A percentile compares a stretch with the other conserved stretches of the same genome.
phyloP scores from a whole-genome alignment of 2,888 invertebrate species.

The Nemurella pictetii region DNA sequence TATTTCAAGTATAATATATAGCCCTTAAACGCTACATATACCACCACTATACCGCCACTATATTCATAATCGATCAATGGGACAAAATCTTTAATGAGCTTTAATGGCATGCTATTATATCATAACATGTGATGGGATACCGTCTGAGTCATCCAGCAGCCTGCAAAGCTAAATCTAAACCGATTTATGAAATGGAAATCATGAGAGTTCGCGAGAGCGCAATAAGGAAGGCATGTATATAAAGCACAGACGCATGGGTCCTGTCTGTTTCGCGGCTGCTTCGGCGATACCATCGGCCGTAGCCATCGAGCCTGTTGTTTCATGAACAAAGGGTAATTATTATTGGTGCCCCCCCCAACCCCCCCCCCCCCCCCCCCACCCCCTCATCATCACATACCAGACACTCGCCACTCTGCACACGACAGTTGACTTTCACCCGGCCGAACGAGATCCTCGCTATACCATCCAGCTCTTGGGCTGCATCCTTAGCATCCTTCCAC shows the following conservation, averaged over 20 bases:
- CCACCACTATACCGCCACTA: too few relatives aligned
- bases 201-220: not conserved
- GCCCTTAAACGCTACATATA: too few relatives aligned
- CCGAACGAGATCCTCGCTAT: not conserved
- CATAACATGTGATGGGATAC: not conserved
- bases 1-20: too few relatives aligned
- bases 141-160: not conserved
- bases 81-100: not conserved
- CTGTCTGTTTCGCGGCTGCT: not conserved
- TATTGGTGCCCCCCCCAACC: conserved; percentile 15
- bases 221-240: not conserved
- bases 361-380: not conserved
- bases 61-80: not conserved
- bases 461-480: too few relatives aligned
- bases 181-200: not conserved
- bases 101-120: not conserved
- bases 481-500: too few relatives aligned
- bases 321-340: conserved; percentile 34
- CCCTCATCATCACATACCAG: conserved; percentile 14
- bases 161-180: not conserved
- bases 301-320: not conserved
- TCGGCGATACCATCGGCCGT: not conserved
- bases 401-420: not conserved
- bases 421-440: not conserved
- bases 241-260: too few relatives aligned